Percentiles rank a stretch among this genome's conserved stretches.
These are phyloP conservation scores for Acanthaster planci DNA, from an alignment of 35 echinoderm and acorn worm genomes.

Conservation along the genomic window DNA sequence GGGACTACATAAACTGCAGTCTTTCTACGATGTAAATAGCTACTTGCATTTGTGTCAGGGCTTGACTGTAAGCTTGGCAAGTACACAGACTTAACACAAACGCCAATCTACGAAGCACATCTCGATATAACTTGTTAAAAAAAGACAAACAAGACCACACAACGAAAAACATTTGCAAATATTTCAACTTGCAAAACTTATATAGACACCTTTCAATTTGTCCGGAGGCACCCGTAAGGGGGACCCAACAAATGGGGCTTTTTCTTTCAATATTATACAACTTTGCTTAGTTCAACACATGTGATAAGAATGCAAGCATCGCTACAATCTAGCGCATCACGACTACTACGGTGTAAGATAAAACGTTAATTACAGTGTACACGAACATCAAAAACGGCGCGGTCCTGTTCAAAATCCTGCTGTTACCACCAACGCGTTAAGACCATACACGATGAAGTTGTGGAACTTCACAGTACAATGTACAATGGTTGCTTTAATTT, in stretches of 20 bases:
- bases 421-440: no score
- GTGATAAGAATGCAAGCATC: background rate
- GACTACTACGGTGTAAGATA: background rate
- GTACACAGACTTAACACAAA: constrained; percentile 1
- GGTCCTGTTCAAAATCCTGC: background rate
- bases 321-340: background rate
- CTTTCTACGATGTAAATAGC: background rate
- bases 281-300: constrained; percentile 1
- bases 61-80: constrained; percentile 12
- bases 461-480: no score
- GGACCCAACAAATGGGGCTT: constrained; percentile 20
- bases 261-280: constrained; percentile 24
- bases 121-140: background rate
- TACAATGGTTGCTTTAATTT: no score
- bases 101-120: background rate
- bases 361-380: background rate
- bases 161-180: constrained; percentile 3
- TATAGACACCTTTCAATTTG: constrained; percentile 30
- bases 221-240: background rate
- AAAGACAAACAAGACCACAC: background rate
- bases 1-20: no score
- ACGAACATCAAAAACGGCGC: background rate
- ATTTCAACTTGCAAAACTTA: background rate
- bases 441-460: no score
- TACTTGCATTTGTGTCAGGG: background rate